Evolutionary conservation across 2,113 vertebrate genomes (phyloP).

Genomic region (Penelope pileata): DNA sequence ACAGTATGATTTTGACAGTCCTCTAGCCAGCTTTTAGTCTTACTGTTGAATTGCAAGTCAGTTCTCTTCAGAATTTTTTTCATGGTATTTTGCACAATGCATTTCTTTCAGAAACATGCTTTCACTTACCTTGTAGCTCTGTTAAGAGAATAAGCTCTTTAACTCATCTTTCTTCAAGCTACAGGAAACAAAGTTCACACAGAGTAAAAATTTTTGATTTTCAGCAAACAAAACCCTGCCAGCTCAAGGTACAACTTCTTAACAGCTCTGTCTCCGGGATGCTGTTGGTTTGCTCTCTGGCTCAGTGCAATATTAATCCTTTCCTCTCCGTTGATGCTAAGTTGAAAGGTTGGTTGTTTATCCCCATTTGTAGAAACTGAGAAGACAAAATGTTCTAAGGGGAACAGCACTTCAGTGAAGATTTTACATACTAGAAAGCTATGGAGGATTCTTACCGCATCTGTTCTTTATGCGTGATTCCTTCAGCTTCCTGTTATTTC

Average conservation of each 20-base stretch:
- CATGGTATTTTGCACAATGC: background rate
- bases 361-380: background rate
- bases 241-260: background rate
- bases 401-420: background rate
- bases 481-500: background rate
- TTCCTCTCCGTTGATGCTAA: background rate
- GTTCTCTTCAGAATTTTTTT: background rate
- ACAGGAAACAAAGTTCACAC: background rate
- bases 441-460: background rate
- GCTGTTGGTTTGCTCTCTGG: background rate
- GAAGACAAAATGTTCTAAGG: background rate
- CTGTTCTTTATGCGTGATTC: background rate
- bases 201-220: background rate
- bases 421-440: background rate
- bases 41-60: background rate
- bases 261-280: background rate
- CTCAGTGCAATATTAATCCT: background rate
- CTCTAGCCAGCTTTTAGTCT: background rate
- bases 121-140: background rate
- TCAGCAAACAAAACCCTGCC: background rate
- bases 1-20: background rate
- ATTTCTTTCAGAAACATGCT: background rate
- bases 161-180: slow-evolving; percentile 23
- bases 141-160: background rate
- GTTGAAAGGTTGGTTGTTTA: background rate